Percentiles rank a stretch among this genome's conserved stretches.
Evolutionary conservation across 2,888 invertebrate species (phyloP).

Genomic region (Panzeria rudis): DNA sequence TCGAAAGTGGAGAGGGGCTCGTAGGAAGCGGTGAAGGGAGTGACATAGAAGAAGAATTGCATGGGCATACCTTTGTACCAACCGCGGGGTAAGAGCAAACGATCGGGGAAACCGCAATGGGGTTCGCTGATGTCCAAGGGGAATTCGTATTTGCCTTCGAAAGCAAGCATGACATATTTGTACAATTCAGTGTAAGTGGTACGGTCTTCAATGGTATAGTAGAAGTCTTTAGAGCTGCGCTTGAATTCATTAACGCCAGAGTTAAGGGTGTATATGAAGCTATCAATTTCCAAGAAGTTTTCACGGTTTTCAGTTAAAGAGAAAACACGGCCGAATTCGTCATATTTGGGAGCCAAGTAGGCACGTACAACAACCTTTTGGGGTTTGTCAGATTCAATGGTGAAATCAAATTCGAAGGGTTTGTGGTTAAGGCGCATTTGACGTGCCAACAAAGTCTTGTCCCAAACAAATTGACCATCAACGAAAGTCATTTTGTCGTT

Average conservation of each 20-base stretch:
- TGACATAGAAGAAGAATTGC: slow-evolving; percentile 86
- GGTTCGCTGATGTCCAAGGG: slow-evolving; percentile 84
- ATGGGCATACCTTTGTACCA: slow-evolving; percentile 86
- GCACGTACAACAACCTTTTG: slow-evolving; percentile 86
- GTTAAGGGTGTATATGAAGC: slow-evolving; percentile 86
- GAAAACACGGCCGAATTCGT: slow-evolving; percentile 83
- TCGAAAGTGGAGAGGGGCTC: slow-evolving; percentile 84
- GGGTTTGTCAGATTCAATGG: slow-evolving; percentile 85
- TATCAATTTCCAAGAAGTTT: slow-evolving; percentile 88
- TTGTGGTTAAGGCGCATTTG: slow-evolving; percentile 90
- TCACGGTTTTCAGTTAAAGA: slow-evolving; percentile 80
- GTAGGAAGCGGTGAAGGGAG: slow-evolving; percentile 82
- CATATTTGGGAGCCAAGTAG: slow-evolving; percentile 88
- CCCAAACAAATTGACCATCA: slow-evolving; percentile 83
- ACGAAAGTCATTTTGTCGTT: slow-evolving; percentile 80
- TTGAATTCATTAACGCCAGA: slow-evolving; percentile 84
- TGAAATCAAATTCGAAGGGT: slow-evolving; percentile 86
- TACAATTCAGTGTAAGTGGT: slow-evolving; percentile 83
- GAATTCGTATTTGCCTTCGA: slow-evolving; percentile 84
- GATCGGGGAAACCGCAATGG: slow-evolving; percentile 86
- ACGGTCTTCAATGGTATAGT: slow-evolving; percentile 86
- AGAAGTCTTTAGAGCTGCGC: slow-evolving; percentile 79
- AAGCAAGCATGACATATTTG: slow-evolving; percentile 84
- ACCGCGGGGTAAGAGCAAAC: slow-evolving; percentile 87
- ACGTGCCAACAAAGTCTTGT: slow-evolving; percentile 84